Evolutionary conservation across 2,888 invertebrate species (phyloP), one percentile per base, ranked within the genome.

Genomic region (Athalia rosae): DNA sequence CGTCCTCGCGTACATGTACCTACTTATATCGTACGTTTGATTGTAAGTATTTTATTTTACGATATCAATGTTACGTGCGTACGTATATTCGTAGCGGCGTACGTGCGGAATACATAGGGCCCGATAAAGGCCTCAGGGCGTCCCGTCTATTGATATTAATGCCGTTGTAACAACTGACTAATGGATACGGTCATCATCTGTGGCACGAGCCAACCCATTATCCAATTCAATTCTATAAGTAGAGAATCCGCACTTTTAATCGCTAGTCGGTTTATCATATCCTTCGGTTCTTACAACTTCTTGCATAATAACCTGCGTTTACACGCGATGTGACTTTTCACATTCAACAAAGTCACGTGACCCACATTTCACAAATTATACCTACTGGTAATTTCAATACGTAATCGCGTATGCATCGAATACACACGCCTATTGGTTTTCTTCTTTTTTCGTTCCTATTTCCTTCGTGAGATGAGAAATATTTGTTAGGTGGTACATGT

Each of bases 201-300:
- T 81, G 86, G 84, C 86, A 86, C 85, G 85, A 83, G 84, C 83
- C 81, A 81, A 79, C 80, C 80, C 79, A 83, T 85, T 85, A 83
- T 84, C 82, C 83, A 85, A 85, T 85, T 85, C 77, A 77, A 73
- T 56, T 45, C 15, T 67, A 79, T 2, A 28, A 28, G 28, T 28
- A 79, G 64, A 61, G 62, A 56, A 71, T 53, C 50, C 13, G 66
- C 66, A 15, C 48, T 66, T 66, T 66, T 48, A 66, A 66, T 66
- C 66, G 48, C 66, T 15, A 15, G 15, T 13, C 66, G 9, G 53
- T 66, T 48, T 48, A 45, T 1, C 9, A 0, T 15, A 6, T 48
- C 48, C 9, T 66, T 47, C 13, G 4, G n/a, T 0, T 7, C 5
- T 15, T 9, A n/a, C 41, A 7, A 28, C n/a, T 11, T 43, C 0